Evolutionary conservation across 2,888 invertebrate species (phyloP).

Genomic region (Gasteruption jaculator): DNA sequence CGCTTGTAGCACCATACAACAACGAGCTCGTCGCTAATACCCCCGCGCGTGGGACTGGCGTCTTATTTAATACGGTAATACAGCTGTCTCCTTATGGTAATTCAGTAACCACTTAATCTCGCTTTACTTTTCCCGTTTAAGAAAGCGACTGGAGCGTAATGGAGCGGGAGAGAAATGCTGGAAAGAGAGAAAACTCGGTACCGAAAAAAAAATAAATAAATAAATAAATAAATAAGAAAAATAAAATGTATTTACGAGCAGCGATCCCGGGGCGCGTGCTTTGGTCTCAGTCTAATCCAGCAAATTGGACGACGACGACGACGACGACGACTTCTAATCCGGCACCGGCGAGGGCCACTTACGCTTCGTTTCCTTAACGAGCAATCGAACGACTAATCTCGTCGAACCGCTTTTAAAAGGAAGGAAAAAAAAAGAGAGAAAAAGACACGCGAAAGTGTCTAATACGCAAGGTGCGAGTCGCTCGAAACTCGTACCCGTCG

Average conservation of each 20-base stretch:
- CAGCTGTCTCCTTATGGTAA: slow-evolving; percentile 28
- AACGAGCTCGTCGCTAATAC: slow-evolving; percentile 12
- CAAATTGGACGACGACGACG: slow-evolving; percentile 31
- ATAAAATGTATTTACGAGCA: slow-evolving; percentile 11
- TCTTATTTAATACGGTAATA: slow-evolving; percentile 6
- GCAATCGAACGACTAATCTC: too few species aligned
- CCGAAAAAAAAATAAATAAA: slow-evolving; percentile 10
- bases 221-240: slow-evolving; percentile 7
- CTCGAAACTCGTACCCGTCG: too few species aligned
- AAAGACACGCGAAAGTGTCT: too few species aligned
- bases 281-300: too few species aligned
- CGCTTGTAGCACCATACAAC: too few species aligned
- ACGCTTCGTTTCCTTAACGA: slow-evolving; percentile 14
- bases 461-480: too few species aligned
- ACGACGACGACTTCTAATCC: slow-evolving; percentile 18
- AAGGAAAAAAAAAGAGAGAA: too few species aligned
- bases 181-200: slow-evolving; percentile 5
- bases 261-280: too few species aligned
- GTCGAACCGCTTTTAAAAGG: too few species aligned
- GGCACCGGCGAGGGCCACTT: slow-evolving; percentile 20
- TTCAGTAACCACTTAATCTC: slow-evolving; percentile 27
- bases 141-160: too few species aligned
- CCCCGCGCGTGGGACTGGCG: slow-evolving; percentile 5
- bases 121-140: slow-evolving; percentile 20
- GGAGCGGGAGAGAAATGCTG: too few species aligned